Conservation (phyloP, 2,797 vertebrate species). For the Sebastes baramenuke region DNA sequence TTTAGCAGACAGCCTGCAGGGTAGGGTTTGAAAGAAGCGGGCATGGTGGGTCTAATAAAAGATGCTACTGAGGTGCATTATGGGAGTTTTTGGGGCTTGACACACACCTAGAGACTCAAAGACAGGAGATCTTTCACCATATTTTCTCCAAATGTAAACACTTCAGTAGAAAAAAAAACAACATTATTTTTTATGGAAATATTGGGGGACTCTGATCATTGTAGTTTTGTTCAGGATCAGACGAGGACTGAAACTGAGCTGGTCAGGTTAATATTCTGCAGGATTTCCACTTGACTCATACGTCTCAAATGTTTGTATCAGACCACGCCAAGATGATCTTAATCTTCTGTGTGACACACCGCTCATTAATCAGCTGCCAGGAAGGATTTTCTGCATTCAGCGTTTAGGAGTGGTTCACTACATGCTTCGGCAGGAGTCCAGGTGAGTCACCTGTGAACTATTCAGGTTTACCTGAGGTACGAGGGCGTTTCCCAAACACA, state of each 20-base stretch:
- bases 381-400: background rate
- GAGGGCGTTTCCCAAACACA: background rate
- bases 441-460: slow-evolving; percentile 49
- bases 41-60: background rate
- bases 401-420: slow-evolving; percentile 9
- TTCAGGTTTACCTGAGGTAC: slow-evolving; percentile 1
- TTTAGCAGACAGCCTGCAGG: background rate
- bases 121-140: background rate
- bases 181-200: no score
- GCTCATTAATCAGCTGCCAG: no score
- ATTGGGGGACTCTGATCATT: no score
- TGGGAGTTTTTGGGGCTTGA: background rate
- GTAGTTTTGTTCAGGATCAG: no score
- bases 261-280: no score
- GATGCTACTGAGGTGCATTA: background rate
- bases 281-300: no score
- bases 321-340: background rate
- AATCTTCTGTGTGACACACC: background rate
- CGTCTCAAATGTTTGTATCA: background rate
- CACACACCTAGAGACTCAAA: background rate
- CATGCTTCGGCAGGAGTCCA: background rate
- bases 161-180: no score
- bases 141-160: background rate
- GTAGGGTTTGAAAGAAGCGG: no score
- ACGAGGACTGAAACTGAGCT: no score